These are phyloP conservation scores for Peromyscus aztecus DNA, from an alignment of 2,797 vertebrate species.

Conservation along the genomic window DNA sequence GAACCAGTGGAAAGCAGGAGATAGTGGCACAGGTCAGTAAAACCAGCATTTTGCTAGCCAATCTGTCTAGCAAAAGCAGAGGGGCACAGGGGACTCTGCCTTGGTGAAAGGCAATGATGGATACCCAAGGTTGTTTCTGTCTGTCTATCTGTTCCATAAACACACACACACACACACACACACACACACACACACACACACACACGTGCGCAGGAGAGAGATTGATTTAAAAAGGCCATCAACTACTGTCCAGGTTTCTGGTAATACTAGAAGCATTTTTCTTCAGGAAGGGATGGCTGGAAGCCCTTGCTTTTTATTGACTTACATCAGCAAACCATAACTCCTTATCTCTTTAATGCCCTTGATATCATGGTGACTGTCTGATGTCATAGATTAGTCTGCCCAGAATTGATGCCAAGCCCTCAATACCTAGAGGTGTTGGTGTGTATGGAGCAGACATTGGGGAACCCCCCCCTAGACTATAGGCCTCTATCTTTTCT, in stretches of 20 bases:
- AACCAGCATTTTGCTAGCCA: neutral
- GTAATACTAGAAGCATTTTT: conserved; percentile 78
- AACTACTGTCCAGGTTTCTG: conserved; percentile 57
- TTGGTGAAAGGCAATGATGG: neutral
- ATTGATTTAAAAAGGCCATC: neutral
- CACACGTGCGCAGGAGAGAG: neutral
- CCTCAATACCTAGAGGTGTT: conserved; percentile 53
- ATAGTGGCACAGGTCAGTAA: neutral
- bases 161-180: neutral
- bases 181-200: no score
- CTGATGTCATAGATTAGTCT: conserved; percentile 55
- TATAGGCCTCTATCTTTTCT: neutral
- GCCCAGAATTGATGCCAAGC: conserved; percentile 37
- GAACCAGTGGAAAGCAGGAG: neutral
- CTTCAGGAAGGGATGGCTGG: conserved; percentile 84
- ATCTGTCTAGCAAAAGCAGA: neutral
- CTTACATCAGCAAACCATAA: conserved; percentile 82
- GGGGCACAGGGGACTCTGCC: neutral
- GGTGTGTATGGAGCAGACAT: conserved; percentile 51
- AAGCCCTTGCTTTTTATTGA: conserved; percentile 84
- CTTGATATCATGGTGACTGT: neutral
- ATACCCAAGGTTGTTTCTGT: neutral
- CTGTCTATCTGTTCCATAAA: neutral
- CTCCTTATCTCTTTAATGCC: conserved; percentile 79
- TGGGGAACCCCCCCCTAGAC: conserved; percentile 5